Percentiles rank a stretch among this genome's conserved stretches.
phyloP scores from a whole-genome alignment of 1,140 invertebrate genomes.

The Drosophila trapezifrons region DNA sequence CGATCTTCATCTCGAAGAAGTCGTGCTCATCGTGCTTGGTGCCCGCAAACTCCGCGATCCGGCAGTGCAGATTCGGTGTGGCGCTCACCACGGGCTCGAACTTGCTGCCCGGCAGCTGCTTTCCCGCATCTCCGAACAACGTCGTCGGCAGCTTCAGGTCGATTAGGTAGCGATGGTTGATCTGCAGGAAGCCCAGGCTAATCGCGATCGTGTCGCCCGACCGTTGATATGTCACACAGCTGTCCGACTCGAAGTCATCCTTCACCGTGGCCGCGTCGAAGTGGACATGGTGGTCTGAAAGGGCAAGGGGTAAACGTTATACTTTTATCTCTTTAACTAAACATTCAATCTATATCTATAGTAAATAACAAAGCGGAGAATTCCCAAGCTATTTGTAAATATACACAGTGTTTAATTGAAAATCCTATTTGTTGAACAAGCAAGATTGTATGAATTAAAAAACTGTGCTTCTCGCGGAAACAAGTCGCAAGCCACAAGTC shows the following conservation, averaged over 20 bases:
- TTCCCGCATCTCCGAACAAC: conserved; percentile 61
- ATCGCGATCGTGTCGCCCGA: conserved; percentile 76
- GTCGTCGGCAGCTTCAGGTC: conserved; percentile 76
- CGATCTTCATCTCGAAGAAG: conserved; percentile 84
- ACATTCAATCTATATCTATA: neutral
- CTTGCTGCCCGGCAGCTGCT: conserved; percentile 38
- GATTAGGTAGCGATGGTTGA: conserved; percentile 83
- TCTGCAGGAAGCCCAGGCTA: conserved; percentile 84
- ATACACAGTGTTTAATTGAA: conserved; percentile 48
- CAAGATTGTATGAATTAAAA: conserved; percentile 25
- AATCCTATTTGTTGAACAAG: conserved; percentile 37
- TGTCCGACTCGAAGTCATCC: conserved; percentile 80
- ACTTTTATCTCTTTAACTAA: neutral
- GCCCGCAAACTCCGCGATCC: conserved; percentile 73
- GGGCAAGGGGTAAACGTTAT: neutral
- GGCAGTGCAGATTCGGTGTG: conserved; percentile 81
- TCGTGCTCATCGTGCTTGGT: conserved; percentile 74
- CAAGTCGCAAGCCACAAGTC: neutral
- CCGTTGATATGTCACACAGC: conserved; percentile 81
- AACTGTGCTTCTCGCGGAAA: conserved; percentile 11
- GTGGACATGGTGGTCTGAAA: conserved; percentile 83
- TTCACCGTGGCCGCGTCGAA: conserved; percentile 77
- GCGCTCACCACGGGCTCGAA: conserved; percentile 71
- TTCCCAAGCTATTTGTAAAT: conserved; percentile 22
- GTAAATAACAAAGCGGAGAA: too few relatives aligned